Base-by-base conservation (phyloP, 2,888 invertebrate species). In the Brassicogethes aeneus region DNA sequence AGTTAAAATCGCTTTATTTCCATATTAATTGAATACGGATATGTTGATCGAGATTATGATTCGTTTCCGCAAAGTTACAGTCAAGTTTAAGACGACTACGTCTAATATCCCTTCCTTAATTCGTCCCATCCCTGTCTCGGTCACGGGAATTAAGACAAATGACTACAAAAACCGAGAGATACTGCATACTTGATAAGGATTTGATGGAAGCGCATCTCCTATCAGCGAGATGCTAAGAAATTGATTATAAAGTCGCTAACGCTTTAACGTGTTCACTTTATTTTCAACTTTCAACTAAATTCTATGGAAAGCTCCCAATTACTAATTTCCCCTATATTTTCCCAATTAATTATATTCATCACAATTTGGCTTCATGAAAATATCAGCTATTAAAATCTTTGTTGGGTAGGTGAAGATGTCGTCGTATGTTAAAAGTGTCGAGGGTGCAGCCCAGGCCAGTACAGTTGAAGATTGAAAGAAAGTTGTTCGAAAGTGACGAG, bases 401-500 rank as follows among this genome's bases (percentile, higher is more conserved):
- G n/a, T n/a, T n/a, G n/a, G n/a, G n/a, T n/a, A n/a, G n/a, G n/a
- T n/a, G n/a, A n/a, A n/a, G 34, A 45, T 35, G 40, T 43, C 42
- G 44, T 46, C 46, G 45, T 51, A 51, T 55, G 53, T 53, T 52
- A 54, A 53, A 52, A 52, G 48, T 46, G 52, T 52, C 54, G 45
- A 47, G 53, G 52, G 53, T 48, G 44, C 47, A 48, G 45, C 50
- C 49, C 55, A 54, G 56, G 51, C 56, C 56, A 55, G 53, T 50
- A 49, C 51, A 56, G 54, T 57, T 54, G 55, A 48, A 56, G 55
- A 59, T 58, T 59, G 58, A 59, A 60, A 60, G 56, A 58, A 59
- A 60, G 56, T 58, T 58, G 58, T 60, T 59, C 55, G 54, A 54
- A 57, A 59, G 56, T 59, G 56, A 56, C 54, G 56, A 56, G 55